These are phyloP conservation scores for Palloptera scutellata DNA, from an alignment of 2,888 invertebrate genomes.

Conservation along the genomic window DNA sequence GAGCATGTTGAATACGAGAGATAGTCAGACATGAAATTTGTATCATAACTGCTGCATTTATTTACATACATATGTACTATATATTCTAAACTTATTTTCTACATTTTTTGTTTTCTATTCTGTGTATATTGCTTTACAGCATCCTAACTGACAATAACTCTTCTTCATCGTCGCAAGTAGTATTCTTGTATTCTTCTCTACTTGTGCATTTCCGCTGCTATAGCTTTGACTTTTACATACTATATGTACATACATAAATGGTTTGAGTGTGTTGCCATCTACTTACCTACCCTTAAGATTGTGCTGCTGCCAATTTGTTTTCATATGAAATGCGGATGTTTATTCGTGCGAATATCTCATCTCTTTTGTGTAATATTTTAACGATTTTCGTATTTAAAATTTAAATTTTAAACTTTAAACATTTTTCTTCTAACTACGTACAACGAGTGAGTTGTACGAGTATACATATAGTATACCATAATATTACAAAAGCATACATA, in stretches of 20 bases:
- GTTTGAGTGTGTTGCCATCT: not conserved
- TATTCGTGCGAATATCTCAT: conserved; percentile 5
- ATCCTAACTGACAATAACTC: not conserved
- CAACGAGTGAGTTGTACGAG: conserved; percentile 3
- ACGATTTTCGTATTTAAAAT: conserved; percentile 29
- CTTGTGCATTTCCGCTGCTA: no score
- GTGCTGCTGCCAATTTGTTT: not conserved
- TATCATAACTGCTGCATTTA: no score
- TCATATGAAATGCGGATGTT: conserved; percentile 13
- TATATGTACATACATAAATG: no score
- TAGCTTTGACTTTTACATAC: no score
- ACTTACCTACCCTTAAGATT: not conserved
- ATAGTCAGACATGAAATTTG: no score
- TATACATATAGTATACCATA: no score
- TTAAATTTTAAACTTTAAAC: conserved; percentile 2
- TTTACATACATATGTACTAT: no score
- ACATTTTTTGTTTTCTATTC: no score
- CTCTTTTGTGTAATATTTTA: conserved; percentile 5
- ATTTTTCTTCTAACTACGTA: conserved; percentile 8
- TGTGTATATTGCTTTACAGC: not conserved
- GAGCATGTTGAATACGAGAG: no score
- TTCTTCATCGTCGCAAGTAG: not conserved
- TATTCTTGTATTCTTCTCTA: no score
- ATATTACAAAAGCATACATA: conserved; percentile 7
- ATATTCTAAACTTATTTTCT: no score